These are phyloP conservation scores for Diorhabda sublineata DNA, from an alignment of 1,140 invertebrate genomes.

Conservation along the genomic window DNA sequence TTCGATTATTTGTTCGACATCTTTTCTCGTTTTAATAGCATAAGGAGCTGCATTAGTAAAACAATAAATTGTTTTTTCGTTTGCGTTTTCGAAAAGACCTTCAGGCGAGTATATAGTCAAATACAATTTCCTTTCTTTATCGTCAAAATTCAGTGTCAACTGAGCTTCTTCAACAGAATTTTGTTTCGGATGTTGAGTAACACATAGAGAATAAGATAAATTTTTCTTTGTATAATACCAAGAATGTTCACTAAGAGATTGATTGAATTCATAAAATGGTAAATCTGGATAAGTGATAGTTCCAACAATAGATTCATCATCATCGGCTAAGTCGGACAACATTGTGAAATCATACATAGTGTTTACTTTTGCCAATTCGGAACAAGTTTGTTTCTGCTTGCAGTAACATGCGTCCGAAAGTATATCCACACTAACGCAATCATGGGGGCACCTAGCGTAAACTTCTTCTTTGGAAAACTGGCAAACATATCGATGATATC, in stretches of 20 bases:
- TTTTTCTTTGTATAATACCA: slow-evolving; percentile 11
- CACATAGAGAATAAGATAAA: not conserved
- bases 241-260: not conserved
- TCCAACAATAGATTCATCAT: slow-evolving; percentile 19
- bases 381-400: slow-evolving; percentile 14
- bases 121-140: slow-evolving; percentile 21
- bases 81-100: slow-evolving; percentile 20
- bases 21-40: slow-evolving; percentile 23
- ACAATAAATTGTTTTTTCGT: slow-evolving; percentile 25
- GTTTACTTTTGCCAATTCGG: slow-evolving; percentile 13
- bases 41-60: slow-evolving; percentile 31
- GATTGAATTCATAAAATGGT: not conserved
- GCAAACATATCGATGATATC: slow-evolving; percentile 3
- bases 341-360: slow-evolving; percentile 16
- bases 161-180: not conserved
- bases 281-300: not conserved
- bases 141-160: slow-evolving; percentile 30
- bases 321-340: slow-evolving; percentile 14
- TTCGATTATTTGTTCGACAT: slow-evolving; percentile 25
- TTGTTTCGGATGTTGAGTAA: not conserved
- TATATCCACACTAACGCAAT: slow-evolving; percentile 21
- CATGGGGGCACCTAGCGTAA: slow-evolving; percentile 22
- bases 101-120: slow-evolving; percentile 34
- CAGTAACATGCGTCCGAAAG: slow-evolving; percentile 26
- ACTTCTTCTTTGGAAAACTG: slow-evolving; percentile 3